phyloP scores from a whole-genome alignment of 2,797 vertebrate genomes.

The Cyprinodon diabolis region DNA sequence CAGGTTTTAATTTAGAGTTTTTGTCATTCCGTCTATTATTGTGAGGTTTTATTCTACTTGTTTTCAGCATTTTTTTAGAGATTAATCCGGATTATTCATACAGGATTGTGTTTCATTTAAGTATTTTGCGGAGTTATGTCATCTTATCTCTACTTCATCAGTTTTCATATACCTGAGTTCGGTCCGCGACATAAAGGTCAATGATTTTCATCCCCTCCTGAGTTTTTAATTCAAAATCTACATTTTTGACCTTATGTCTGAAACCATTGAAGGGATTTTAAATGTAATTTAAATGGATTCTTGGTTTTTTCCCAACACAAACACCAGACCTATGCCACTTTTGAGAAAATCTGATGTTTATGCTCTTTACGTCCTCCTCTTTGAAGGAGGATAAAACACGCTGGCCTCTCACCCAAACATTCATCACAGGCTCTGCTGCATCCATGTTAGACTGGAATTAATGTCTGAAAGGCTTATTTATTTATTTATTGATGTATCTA shows the following conservation, averaged over 20 bases:
- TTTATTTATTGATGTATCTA: not conserved
- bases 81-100: not conserved
- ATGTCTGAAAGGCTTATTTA: not conserved
- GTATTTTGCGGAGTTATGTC: too few species aligned
- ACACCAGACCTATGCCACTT: not conserved
- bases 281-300: not conserved
- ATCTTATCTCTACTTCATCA: not conserved
- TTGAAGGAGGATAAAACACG: not conserved
- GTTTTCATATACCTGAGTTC: not conserved
- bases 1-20: constrained; percentile 40
- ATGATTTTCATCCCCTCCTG: not conserved
- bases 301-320: not conserved
- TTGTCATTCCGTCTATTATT: constrained; percentile 87
- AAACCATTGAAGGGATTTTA: too few species aligned
- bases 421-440: not conserved
- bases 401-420: not conserved
- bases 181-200: not conserved
- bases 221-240: not conserved
- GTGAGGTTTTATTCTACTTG: constrained; percentile 53
- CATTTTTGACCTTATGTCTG: too few species aligned
- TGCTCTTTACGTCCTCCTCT: not conserved
- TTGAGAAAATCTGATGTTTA: not conserved
- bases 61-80: constrained; percentile 31
- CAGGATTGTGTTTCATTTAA: not conserved
- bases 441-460: not conserved